Evolutionary conservation across 2,113 vertebrate genomes (phyloP), one percentile per base, ranked within the genome.

Genomic region (Ammodytes marinus): DNA sequence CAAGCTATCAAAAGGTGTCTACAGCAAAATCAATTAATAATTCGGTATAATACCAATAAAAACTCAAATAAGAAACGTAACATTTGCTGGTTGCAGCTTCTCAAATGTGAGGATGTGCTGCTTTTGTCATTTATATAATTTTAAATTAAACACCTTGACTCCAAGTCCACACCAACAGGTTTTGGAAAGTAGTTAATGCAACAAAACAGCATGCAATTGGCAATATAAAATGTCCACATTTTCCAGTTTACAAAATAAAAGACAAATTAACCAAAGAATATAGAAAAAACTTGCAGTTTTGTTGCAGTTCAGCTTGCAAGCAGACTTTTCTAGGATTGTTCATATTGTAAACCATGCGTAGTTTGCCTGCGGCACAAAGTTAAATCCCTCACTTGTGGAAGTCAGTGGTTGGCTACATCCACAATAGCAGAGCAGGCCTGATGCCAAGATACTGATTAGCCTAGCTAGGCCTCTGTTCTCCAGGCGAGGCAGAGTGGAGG

Each of bases 361-460:
- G 74, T 66, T 59, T 66, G 83, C 89, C 76, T 83, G 68, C 42
- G 72, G 88, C 74, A 85, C 67, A n/a, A 54, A 78, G 86, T 81
- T 71, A 85, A 90, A 92, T 82, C 68, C 71, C 74, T 86, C 80
- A 87, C 85, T 91, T 83, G 81, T 75, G 80, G 68, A 87, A 82
- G 85, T 84, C 71, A 69, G 77, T 89, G 54, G 77, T 86, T 90
- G 89, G 90, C 91, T 86, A 49, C 82, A 83, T 86, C 81, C 86
- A 90, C 88, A 90, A 90, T 82, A 91, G 84, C 43, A 17, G 42
- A 80, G 76, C 68, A 77, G 92, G 91, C 88, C 80, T 61, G 82
- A 90, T 92, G 91, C 93, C 91, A 94, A 94, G 87, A 77, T 72
- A 65, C 88, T 89, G 90, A 93, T 94, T 93, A 93, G 90, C 90